phyloP scores from a whole-genome alignment of 2,113 vertebrate genomes.

The Ascaphus truei region DNA sequence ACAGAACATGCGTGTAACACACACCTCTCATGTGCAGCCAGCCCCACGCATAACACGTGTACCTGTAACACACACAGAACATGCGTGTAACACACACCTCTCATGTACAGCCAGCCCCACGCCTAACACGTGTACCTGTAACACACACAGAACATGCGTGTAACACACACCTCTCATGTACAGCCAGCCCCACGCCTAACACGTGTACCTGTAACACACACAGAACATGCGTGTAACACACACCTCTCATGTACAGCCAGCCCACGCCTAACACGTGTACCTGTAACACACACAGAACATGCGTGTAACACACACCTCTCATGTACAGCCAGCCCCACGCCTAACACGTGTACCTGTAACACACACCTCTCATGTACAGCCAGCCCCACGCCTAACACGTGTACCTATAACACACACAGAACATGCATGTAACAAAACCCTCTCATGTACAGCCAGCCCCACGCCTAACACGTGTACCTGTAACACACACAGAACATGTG shows the following conservation, averaged over 20 bases:
- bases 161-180: neutral
- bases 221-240: neutral
- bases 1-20: neutral
- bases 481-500: too few relatives aligned
- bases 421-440: neutral
- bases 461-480: neutral
- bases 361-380: slow-evolving; percentile 96
- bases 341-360: neutral
- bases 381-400: slow-evolving; percentile 90
- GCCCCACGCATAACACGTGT: neutral
- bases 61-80: neutral
- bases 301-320: neutral
- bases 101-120: slow-evolving; percentile 94
- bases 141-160: slow-evolving; percentile 21
- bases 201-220: too few relatives aligned
- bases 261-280: neutral
- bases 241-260: neutral
- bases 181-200: neutral
- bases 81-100: slow-evolving; percentile 72
- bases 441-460: neutral
- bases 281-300: neutral
- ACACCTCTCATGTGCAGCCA: neutral
- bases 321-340: neutral
- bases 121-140: slow-evolving; percentile 89
- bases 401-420: slow-evolving; percentile 72